Evolutionary conservation across 2,797 vertebrate genomes (phyloP).

Genomic region (Coranthus polyacanthus): DNA sequence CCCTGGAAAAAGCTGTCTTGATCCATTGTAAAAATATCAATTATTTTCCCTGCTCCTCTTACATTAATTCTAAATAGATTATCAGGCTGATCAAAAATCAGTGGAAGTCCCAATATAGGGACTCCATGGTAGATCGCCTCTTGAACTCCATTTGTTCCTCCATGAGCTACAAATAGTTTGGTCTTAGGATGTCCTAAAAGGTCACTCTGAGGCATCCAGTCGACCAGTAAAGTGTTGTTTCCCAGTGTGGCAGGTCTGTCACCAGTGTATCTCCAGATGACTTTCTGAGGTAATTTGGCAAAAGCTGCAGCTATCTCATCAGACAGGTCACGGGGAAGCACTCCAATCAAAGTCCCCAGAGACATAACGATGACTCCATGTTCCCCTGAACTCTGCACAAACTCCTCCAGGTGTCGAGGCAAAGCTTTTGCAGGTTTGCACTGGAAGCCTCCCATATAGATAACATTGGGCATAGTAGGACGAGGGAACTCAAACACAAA

Average conservation of each 20-base stretch:
- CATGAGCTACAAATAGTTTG: conserved; percentile 79
- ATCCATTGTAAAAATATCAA: conserved; percentile 62
- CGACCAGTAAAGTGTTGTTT: conserved; percentile 81
- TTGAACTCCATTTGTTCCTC: conserved; percentile 80
- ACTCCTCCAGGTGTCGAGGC: conserved; percentile 76
- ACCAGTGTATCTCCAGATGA: conserved; percentile 83
- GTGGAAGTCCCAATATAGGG: conserved; percentile 66
- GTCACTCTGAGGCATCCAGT: conserved; percentile 85
- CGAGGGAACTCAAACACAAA: conserved; percentile 86
- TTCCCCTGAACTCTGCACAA: conserved; percentile 81
- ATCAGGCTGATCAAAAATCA: conserved; percentile 81
- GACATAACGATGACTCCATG: conserved; percentile 86
- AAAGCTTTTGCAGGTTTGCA: conserved; percentile 81
- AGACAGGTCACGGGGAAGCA: conserved; percentile 72
- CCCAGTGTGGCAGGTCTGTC: conserved; percentile 72
- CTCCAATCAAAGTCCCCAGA: conserved; percentile 75
- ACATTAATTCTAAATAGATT: conserved; percentile 71
- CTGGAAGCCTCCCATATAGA: conserved; percentile 86
- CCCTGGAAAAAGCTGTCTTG: conserved; percentile 65
- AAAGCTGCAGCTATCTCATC: conserved; percentile 79
- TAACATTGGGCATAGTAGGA: conserved; percentile 85
- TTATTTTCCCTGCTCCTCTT: conserved; percentile 69
- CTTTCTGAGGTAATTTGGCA: conserved; percentile 82
- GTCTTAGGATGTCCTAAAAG: conserved; percentile 79
- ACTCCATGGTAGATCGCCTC: conserved; percentile 82